phyloP scores from a whole-genome alignment of 2,888 invertebrate genomes.

The Eudemis profundana region DNA sequence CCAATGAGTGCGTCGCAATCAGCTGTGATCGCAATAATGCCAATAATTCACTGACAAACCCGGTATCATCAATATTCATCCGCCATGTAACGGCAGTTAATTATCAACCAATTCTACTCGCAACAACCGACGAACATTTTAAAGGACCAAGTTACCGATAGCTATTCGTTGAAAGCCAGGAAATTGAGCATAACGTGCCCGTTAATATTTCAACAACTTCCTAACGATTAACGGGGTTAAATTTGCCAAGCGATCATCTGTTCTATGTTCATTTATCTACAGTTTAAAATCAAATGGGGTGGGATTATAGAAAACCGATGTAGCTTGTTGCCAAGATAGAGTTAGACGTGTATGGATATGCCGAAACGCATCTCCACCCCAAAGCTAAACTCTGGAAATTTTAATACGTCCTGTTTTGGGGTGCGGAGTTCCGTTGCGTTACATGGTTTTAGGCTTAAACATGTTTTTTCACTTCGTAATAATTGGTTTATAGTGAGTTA shows the following conservation, averaged over 20 bases:
- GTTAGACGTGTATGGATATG: slow-evolving; percentile 58
- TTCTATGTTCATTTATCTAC: slow-evolving; percentile 49
- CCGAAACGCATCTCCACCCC: slow-evolving; percentile 72
- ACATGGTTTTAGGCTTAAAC: slow-evolving; percentile 52
- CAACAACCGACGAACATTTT: slow-evolving; percentile 48
- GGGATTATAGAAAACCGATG: slow-evolving; percentile 56
- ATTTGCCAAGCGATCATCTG: slow-evolving; percentile 47
- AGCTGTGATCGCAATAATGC: slow-evolving; percentile 38
- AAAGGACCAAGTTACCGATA: slow-evolving; percentile 75
- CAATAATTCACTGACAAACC: slow-evolving; percentile 42
- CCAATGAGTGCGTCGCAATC: slow-evolving; percentile 37
- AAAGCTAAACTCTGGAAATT: slow-evolving; percentile 76
- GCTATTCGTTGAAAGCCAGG: slow-evolving; percentile 78
- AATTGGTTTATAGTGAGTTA: slow-evolving; percentile 27
- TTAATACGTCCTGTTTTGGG: slow-evolving; percentile 71
- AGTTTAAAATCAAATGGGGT: slow-evolving; percentile 51
- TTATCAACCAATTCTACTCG: slow-evolving; percentile 43
- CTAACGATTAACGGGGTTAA: slow-evolving; percentile 68
- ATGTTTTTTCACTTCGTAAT: slow-evolving; percentile 41
- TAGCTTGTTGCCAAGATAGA: slow-evolving; percentile 55
- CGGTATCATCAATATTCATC: slow-evolving; percentile 41
- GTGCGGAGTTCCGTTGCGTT: slow-evolving; percentile 52
- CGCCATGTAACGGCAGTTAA: slow-evolving; percentile 35
- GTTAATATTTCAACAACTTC: slow-evolving; percentile 82
- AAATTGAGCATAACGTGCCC: slow-evolving; percentile 81